Conservation (phyloP, 2,113 vertebrate genomes). For the Heterochromis multidens region DNA sequence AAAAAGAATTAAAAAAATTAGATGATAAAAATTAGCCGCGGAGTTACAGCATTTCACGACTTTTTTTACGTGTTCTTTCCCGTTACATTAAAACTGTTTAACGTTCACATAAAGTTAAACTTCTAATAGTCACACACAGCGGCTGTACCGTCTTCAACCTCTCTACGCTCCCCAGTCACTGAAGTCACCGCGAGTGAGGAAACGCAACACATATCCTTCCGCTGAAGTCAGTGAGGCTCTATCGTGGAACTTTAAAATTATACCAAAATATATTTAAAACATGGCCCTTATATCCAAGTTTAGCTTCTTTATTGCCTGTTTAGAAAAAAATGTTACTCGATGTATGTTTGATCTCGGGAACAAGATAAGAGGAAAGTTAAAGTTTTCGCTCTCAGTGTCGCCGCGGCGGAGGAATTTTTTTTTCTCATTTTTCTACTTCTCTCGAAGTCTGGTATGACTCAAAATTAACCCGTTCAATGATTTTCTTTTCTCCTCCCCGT, state of each 20-base stretch:
- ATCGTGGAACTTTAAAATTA: neutral
- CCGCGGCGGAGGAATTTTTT: slow-evolving; percentile 80
- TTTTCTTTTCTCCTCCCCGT: slow-evolving; percentile 22
- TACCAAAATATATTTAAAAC: neutral
- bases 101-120: neutral
- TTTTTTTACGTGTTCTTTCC: neutral
- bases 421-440: slow-evolving; percentile 73
- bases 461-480: slow-evolving; percentile 74
- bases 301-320: fast-evolving
- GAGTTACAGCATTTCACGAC: neutral
- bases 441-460: slow-evolving; percentile 70
- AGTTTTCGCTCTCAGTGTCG: slow-evolving; percentile 40
- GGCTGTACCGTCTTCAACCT: slow-evolving; percentile 41
- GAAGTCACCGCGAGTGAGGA: slow-evolving; percentile 21
- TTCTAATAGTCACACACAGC: neutral
- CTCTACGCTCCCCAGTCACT: slow-evolving; percentile 34
- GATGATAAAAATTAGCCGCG: neutral
- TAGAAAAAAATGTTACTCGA: fast-evolving
- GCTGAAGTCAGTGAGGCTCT: slow-evolving; percentile 63
- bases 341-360: fast-evolving
- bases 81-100: neutral
- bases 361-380: neutral
- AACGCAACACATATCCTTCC: slow-evolving; percentile 66
- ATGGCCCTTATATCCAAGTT: neutral
- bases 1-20: neutral